These are phyloP conservation scores for Gallirallus australis DNA, from an alignment of 2,797 vertebrate species.

Conservation along the genomic window DNA sequence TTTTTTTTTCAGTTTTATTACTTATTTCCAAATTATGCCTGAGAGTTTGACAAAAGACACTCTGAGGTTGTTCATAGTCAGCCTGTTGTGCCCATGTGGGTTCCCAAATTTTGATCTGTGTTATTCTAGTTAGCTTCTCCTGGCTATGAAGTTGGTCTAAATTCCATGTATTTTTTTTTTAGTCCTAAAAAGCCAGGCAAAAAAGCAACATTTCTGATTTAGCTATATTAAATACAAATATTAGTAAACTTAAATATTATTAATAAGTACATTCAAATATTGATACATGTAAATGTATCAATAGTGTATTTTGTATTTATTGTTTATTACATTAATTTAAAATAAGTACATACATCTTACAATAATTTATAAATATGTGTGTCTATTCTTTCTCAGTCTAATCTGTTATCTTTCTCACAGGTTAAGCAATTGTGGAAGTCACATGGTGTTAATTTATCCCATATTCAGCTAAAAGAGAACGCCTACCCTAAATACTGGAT, in stretches of 20 bases:
- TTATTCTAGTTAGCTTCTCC: background rate
- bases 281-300: background rate
- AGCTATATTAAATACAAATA: background rate
- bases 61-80: background rate
- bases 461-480: background rate
- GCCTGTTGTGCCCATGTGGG: background rate
- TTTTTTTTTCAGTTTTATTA: background rate
- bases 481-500: background rate
- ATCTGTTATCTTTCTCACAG: background rate
- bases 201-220: background rate
- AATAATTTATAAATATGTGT: background rate
- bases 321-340: background rate
- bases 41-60: background rate
- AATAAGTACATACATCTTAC: background rate
- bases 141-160: rapidly evolving
- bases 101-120: background rate
- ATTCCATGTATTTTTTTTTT: background rate
- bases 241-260: background rate
- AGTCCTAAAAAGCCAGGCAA: rapidly evolving
- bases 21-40: background rate
- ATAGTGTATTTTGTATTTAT: rapidly evolving
- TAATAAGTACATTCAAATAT: background rate
- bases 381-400: background rate
- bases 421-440: background rate
- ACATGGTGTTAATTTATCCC: background rate